Conservation (phyloP, 1,140 invertebrate genomes). For the Trichonephila inaurata region DNA sequence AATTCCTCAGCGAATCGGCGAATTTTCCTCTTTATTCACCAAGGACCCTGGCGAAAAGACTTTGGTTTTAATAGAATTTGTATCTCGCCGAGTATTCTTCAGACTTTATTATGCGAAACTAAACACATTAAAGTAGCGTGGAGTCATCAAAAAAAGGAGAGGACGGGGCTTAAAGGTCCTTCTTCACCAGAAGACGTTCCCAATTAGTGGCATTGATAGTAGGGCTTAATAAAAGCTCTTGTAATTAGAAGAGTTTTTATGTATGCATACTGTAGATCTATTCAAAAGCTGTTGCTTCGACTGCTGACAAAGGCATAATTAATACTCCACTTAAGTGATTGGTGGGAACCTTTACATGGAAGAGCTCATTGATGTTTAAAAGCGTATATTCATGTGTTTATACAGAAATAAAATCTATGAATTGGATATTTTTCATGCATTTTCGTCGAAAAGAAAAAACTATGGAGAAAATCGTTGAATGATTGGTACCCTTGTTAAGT, state of each 20-base stretch:
- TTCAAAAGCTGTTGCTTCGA: neutral
- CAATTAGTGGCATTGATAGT: conserved; percentile 35
- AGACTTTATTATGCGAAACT: neutral
- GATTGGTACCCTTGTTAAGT: no score
- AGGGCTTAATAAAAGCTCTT: neutral
- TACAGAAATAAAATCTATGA: no score
- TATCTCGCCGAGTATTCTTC: neutral
- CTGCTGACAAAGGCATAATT: neutral
- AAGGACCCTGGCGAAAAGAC: neutral
- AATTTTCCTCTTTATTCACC: neutral
- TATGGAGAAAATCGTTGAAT: no score
- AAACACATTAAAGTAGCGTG: conserved; percentile 20
- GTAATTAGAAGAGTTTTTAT: conserved; percentile 32
- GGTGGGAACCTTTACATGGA: no score
- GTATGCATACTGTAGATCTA: neutral
- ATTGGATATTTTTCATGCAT: no score
- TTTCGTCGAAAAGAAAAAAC: no score
- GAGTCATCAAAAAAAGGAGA: neutral
- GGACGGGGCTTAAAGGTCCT: neutral
- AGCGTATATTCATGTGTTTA: no score
- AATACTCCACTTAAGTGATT: neutral
- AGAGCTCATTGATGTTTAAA: no score
- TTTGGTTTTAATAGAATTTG: conserved; percentile 59
- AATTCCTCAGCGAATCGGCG: neutral
- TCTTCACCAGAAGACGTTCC: neutral